Base-by-base conservation (phyloP, 2,113 vertebrate species). In the Gopherus flavomarginatus region DNA sequence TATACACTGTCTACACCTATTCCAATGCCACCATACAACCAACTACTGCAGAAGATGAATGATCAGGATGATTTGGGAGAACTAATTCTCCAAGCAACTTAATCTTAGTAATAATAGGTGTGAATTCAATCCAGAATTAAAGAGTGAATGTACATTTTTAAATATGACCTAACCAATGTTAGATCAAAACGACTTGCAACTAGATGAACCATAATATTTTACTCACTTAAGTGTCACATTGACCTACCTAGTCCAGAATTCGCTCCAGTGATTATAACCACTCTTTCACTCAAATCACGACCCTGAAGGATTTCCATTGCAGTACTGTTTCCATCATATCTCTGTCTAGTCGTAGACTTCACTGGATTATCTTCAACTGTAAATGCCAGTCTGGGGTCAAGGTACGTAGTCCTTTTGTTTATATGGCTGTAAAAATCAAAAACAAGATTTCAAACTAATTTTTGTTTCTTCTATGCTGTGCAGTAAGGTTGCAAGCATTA, bases 361-460 rank as follows among this genome's bases (percentile, higher is more conserved):
- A 98, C 95, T 22, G 99, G 98, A 42, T 98, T 98, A 38, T 99
- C 99, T 90, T 99, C 99, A 80, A 99, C 98, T 0, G 99, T 99
- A 91, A 99, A 99, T 4, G 99, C 99, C 96, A 99, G 98, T n/a
- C 99, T 98, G 6, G 99, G 99, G 95, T 99, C 99, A 95, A 99
- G 98, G 93, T 99, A 99, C 3, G 99, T 99, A 72, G 98, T 99
- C 93, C 99, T 98, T 97, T 99, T 99, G 98, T 99, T 99, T 96
- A 99, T 99, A 95, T 99, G 99, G 90, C 99, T 99, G 96, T 77
- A 96, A 93, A 90, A 95, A 95, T 96, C 2, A 96, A 56, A 79
- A 90, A n/a, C 27, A 35, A 83, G 35, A 49, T n/a, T 65, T 89
- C 77, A 92, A 31, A 42, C 3, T 65, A 81, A 14, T 13, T 47